phyloP scores from a whole-genome alignment of 2,888 invertebrate genomes.

The Sphinx pinastri region DNA sequence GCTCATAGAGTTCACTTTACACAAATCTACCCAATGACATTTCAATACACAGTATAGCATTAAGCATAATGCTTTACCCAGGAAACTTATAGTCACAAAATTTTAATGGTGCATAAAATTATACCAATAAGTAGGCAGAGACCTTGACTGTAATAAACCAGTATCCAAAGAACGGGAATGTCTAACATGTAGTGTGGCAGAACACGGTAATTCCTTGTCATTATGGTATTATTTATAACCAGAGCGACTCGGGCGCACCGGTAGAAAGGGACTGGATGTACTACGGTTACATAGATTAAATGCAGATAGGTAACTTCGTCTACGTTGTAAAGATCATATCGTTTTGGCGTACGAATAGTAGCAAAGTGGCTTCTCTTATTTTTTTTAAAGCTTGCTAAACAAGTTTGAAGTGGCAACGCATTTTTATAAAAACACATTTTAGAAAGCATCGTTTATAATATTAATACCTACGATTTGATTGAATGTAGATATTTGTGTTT shows the following conservation, averaged over 20 bases:
- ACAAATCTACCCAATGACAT: no score
- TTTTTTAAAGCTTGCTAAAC: no score
- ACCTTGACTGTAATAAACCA: slow-evolving; percentile 64
- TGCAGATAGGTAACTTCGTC: slow-evolving; percentile 33
- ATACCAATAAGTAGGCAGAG: slow-evolving; percentile 60
- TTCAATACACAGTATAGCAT: no score
- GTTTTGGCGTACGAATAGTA: background rate
- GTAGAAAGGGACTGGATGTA: slow-evolving; percentile 56
- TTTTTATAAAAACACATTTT: no score
- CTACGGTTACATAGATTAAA: slow-evolving; percentile 47
- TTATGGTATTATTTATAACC: slow-evolving; percentile 81
- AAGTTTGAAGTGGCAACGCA: no score
- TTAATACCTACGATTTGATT: no score
- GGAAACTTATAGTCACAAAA: slow-evolving; percentile 35
- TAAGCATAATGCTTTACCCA: no score
- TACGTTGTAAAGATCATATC: background rate
- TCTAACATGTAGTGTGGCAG: slow-evolving; percentile 68
- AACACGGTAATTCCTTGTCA: slow-evolving; percentile 81
- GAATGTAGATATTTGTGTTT: no score
- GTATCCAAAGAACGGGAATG: slow-evolving; percentile 61
- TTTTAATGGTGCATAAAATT: slow-evolving; percentile 45
- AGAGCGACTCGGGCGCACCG: slow-evolving; percentile 56
- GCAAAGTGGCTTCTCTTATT: background rate
- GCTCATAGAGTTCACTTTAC: no score
- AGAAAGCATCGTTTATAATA: no score